These are phyloP conservation scores for Bicyclus anynana DNA, from an alignment of 1,140 invertebrate genomes.

Conservation along the genomic window DNA sequence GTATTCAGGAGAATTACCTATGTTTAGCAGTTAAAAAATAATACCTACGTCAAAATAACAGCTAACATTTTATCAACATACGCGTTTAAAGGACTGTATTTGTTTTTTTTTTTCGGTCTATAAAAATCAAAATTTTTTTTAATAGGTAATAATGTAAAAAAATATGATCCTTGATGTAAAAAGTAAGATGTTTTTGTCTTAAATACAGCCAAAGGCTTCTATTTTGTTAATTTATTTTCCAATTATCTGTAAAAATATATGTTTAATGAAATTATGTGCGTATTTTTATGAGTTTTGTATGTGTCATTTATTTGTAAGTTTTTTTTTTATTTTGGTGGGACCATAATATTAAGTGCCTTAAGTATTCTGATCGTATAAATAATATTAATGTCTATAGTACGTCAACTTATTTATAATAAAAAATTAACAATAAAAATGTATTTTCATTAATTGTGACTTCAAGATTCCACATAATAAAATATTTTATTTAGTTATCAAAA, in stretches of 20 bases:
- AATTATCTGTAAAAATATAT: neutral
- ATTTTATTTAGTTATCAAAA: too few species aligned
- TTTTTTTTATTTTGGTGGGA: slow-evolving; percentile 53
- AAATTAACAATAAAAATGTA: slow-evolving; percentile 33
- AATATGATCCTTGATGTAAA: neutral
- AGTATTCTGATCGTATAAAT: slow-evolving; percentile 47
- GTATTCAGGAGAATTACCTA: too few species aligned
- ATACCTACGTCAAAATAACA: too few species aligned
- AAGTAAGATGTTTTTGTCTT: neutral
- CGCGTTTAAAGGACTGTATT: too few species aligned
- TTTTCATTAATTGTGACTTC: slow-evolving; percentile 14
- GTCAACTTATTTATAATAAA: slow-evolving; percentile 60
- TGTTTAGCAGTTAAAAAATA: too few species aligned
- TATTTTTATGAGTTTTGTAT: slow-evolving; percentile 21
- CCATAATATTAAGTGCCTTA: slow-evolving; percentile 70
- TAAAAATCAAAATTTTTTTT: too few species aligned
- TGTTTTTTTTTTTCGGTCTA: too few species aligned
- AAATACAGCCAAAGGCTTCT: slow-evolving; percentile 3
- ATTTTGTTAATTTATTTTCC: slow-evolving; percentile 23
- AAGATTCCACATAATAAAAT: too few species aligned
- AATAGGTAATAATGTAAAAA: too few species aligned
- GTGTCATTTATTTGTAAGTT: slow-evolving; percentile 52
- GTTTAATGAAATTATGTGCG: neutral
- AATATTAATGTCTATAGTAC: slow-evolving; percentile 19
- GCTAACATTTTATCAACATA: too few species aligned